Evolutionary conservation across 2,113 vertebrate species (phyloP).

Genomic region (Pagrus major): DNA sequence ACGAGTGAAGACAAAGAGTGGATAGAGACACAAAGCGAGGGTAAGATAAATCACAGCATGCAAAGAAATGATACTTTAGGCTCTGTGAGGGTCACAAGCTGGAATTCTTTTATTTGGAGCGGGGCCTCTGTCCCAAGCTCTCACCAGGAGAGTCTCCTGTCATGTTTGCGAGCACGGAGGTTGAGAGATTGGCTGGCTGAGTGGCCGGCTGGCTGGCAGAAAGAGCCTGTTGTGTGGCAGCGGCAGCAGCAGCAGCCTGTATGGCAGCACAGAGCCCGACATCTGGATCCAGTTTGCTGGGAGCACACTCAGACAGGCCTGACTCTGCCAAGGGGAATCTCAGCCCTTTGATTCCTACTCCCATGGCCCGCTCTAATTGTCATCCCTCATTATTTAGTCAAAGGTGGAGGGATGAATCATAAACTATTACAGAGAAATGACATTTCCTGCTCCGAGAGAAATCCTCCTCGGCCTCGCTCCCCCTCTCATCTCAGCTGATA

Average conservation of each 20-base stretch:
- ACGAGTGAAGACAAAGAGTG: constrained; percentile 64
- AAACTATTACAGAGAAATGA: constrained; percentile 80
- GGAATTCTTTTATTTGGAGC: constrained; percentile 70
- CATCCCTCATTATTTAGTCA: constrained; percentile 85
- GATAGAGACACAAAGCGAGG: constrained; percentile 64
- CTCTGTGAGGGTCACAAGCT: constrained; percentile 43
- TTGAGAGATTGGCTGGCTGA: constrained; percentile 60
- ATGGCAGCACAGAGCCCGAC: constrained; percentile 74
- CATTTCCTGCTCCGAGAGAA: constrained; percentile 73
- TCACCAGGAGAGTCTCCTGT: constrained; percentile 72
- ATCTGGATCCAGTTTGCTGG: constrained; percentile 87
- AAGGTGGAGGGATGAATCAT: constrained; percentile 83
- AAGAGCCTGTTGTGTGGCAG: constrained; percentile 76
- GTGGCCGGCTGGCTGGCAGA: constrained; percentile 73
- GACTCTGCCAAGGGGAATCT: constrained; percentile 81
- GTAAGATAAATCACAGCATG: constrained; percentile 75
- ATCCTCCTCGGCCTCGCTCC: constrained; percentile 73
- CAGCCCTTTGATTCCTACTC: constrained; percentile 82
- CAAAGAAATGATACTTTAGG: constrained; percentile 61
- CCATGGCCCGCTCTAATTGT: constrained; percentile 83
- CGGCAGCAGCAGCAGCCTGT: constrained; percentile 58
- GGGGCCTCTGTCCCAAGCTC: constrained; percentile 60
- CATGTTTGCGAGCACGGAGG: constrained; percentile 70
- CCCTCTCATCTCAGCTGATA: constrained; percentile 71
- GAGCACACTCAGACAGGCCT: constrained; percentile 76